Evolutionary conservation across 2,888 invertebrate species (phyloP), one percentile per base, ranked within the genome.

Genomic region (Drosophila nr. perissopoda): DNA sequence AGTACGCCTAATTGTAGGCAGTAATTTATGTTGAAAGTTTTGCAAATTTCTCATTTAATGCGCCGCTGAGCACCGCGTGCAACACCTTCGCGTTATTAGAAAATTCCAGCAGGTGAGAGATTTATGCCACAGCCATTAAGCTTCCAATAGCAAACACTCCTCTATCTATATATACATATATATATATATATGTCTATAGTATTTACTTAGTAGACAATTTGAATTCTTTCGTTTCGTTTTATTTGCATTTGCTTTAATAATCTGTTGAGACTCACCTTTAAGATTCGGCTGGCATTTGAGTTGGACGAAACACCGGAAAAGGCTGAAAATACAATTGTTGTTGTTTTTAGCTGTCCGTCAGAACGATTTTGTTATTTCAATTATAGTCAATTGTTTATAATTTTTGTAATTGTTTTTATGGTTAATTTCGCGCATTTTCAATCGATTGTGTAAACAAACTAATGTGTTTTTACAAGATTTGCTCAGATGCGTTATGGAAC

Each of bases 21-120:
- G 74, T 86, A 88, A 86, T 83, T 86, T 88, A 88, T 88, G 88
- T 78, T 56, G 63, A 75, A 86, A 83, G 75, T 88, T 88, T 79
- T 61, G 67, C 53, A 61, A 88, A 86, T 88, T 88, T 86, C 82
- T 82, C 82, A 83, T 86, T 85, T 88, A 76, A 82, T 76, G 82
- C 82, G 68, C 74, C 70, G 74, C 46, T 73, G 79, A 69, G 81
- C 79, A 27, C 2, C 2, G 33, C 27, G 74, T 79, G 74, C 83
- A 88, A 86, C 83, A 86, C 85, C 80, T 86, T 86, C 74, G 66
- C 74, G 78, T 74, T 85, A 85, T 85, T 88, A 88, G 78, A 86
- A 83, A 88, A 86, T 88, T 88, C 85, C 87, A 76, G 59, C 74
- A 82, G 87, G 89, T 80, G 65, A 73, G 65, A 85, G 88, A 85